These are phyloP conservation scores for Rhyacophila evoluta DNA, from an alignment of 2,888 invertebrate species.

Conservation along the genomic window DNA sequence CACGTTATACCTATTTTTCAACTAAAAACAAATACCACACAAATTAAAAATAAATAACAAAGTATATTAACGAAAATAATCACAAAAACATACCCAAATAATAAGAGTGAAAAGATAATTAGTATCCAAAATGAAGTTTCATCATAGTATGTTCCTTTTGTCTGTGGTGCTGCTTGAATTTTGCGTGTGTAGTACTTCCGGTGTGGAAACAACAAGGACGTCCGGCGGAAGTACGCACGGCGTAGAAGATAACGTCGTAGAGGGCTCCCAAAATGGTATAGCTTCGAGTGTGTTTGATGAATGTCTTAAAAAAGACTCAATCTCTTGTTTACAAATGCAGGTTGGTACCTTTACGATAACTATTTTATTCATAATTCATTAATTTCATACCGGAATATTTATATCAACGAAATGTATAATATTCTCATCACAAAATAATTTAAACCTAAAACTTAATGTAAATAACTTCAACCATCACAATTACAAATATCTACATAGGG, in stretches of 20 bases:
- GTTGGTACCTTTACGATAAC: constrained; percentile 61
- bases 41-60: neutral
- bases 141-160: neutral
- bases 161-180: neutral
- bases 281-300: constrained; percentile 61
- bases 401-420: too few relatives aligned
- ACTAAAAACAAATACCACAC: too few relatives aligned
- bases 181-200: neutral
- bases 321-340: constrained; percentile 74
- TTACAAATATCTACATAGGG: too few relatives aligned
- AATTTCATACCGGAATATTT: too few relatives aligned
- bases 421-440: too few relatives aligned
- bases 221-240: constrained; percentile 25
- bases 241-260: constrained; percentile 52
- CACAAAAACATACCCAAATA: neutral
- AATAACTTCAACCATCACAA: too few relatives aligned
- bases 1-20: neutral
- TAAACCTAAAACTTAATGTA: too few relatives aligned
- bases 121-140: neutral
- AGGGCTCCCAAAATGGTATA: constrained; percentile 37
- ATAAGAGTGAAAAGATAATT: neutral
- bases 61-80: neutral
- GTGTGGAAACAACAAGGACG: neutral
- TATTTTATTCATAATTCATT: too few relatives aligned
- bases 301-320: constrained; percentile 73